Percentiles rank a stretch among this genome's conserved stretches.
Evolutionary conservation across 2,888 invertebrate genomes (phyloP).

Genomic region (Thumatha senex): DNA sequence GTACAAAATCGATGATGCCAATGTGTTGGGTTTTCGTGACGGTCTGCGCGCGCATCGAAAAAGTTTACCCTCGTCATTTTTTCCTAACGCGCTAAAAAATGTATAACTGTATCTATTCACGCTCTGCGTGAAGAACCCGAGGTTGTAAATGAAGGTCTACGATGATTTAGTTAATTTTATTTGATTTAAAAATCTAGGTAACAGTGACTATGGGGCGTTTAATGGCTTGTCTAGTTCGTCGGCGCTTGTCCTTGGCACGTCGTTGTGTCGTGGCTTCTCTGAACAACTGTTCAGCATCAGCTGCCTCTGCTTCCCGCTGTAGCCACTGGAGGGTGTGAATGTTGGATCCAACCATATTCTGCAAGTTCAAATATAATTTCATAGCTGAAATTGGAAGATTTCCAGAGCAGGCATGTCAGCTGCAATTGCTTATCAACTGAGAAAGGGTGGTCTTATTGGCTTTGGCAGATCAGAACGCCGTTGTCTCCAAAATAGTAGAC

Average conservation of each 20-base stretch:
- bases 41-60: too few species aligned
- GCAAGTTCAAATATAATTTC: constrained; percentile 16
- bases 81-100: too few species aligned
- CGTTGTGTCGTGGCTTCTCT: constrained; percentile 87
- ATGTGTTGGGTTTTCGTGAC: too few species aligned
- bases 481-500: too few species aligned
- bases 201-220: constrained; percentile 83
- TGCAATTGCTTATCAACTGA: too few species aligned
- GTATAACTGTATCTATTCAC: not conserved
- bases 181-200: constrained; percentile 43
- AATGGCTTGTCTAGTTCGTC: constrained; percentile 84
- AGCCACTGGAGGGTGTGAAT: constrained; percentile 90
- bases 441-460: too few species aligned
- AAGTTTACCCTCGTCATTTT: too few species aligned
- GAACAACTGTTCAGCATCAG: constrained; percentile 90
- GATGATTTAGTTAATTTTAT: not conserved
- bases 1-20: too few species aligned
- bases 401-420: not conserved
- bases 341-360: constrained; percentile 94
- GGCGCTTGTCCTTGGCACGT: constrained; percentile 85
- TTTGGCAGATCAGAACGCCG: too few species aligned
- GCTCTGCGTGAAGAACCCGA: too few species aligned
- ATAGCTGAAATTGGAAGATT: not conserved
- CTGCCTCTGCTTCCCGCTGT: constrained; percentile 89
- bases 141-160: too few species aligned